Evolutionary conservation across 2,113 vertebrate genomes (phyloP).

Genomic region (Epinephelus moara): DNA sequence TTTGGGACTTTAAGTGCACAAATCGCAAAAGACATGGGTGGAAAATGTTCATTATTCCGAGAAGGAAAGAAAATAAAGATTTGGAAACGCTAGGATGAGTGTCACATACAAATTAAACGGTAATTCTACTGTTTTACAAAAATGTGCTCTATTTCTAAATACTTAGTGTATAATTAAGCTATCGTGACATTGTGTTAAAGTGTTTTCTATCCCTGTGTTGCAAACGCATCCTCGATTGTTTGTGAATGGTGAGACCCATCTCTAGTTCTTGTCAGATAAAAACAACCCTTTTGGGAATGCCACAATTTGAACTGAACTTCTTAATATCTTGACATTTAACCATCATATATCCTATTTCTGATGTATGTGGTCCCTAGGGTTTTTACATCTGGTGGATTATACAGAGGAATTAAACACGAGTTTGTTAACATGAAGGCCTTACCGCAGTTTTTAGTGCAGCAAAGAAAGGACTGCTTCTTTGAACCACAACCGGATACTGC

Average conservation of each 20-base stretch:
- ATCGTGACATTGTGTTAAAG: background rate
- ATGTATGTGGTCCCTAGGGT: background rate
- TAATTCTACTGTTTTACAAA: background rate
- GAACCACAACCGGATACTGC: background rate
- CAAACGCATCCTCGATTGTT: no score
- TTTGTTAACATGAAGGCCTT: background rate
- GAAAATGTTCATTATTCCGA: no score
- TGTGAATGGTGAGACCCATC: background rate
- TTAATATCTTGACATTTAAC: background rate
- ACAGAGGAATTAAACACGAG: background rate
- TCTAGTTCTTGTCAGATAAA: background rate
- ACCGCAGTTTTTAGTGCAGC: background rate
- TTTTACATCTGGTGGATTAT: background rate
- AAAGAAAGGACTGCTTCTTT: background rate
- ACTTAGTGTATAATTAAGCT: background rate
- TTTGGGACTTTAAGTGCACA: no score
- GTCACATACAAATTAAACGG: background rate
- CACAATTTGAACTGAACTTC: background rate
- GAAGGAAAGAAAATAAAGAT: no score
- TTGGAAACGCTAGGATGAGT: background rate
- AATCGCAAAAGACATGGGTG: no score
- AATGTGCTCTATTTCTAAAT: background rate
- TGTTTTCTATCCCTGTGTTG: background rate
- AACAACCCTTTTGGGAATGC: background rate
- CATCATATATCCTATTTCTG: background rate